Conservation (phyloP, 2,888 invertebrate genomes). For the Cryptocephalus moraei region DNA sequence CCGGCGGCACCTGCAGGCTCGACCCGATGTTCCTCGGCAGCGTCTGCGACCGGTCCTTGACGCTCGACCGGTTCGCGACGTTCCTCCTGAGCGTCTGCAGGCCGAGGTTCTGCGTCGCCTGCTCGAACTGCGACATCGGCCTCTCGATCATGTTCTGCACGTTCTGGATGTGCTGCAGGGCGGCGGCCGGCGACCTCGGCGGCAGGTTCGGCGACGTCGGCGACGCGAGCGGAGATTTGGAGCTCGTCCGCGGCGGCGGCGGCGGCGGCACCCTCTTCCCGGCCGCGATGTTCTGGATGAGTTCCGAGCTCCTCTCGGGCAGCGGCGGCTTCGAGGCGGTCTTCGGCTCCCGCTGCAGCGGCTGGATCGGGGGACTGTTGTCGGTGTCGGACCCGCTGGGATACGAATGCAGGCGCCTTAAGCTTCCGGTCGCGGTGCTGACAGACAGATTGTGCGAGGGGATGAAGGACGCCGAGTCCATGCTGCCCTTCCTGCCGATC, state of each 20-base stretch:
- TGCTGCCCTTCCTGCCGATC: constrained; percentile 44
- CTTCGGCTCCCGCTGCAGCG: constrained; percentile 40
- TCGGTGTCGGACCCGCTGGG: constrained; percentile 79
- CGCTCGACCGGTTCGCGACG: constrained; percentile 29
- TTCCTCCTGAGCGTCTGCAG: constrained; percentile 38
- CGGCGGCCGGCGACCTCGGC: constrained; percentile 42
- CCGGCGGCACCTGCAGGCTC: constrained; percentile 28
- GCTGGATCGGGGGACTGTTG: constrained; percentile 63
- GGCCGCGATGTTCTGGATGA: constrained; percentile 55
- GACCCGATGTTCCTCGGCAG: constrained; percentile 37
- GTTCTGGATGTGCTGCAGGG: constrained; percentile 36
- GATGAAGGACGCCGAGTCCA: constrained; percentile 41
- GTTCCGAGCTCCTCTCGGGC: constrained; percentile 63
- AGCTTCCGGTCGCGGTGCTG: constrained; percentile 43
- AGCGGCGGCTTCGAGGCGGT: constrained; percentile 65
- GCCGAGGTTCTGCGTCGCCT: constrained; percentile 37
- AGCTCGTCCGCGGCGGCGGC: constrained; percentile 86
- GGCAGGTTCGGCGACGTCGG: constrained; percentile 66
- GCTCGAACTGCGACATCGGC: constrained; percentile 35
- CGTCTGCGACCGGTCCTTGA: constrained; percentile 37
- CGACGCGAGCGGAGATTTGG: constrained; percentile 77
- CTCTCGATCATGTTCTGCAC: constrained; percentile 35
- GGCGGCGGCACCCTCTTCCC: constrained; percentile 76
- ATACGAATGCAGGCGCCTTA: constrained; percentile 72
- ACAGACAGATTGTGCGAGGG: constrained; percentile 35